Evolutionary conservation across 2,113 vertebrate species (phyloP).

Genomic region (Mustela nigripes): DNA sequence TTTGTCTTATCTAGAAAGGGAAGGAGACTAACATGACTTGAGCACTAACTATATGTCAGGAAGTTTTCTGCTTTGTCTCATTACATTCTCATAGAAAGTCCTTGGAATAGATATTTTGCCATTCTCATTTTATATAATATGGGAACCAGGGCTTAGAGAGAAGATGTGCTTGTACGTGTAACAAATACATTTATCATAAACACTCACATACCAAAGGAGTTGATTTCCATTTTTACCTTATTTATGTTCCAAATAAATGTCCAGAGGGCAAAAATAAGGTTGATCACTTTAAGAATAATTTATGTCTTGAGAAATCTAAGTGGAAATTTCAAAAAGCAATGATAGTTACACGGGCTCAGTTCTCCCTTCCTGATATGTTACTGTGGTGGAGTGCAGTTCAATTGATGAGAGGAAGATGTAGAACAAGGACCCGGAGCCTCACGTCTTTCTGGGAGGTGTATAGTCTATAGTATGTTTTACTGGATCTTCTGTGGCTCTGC

Average conservation of each 20-base stretch:
- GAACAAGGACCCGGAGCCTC: neutral
- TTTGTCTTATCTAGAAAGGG: slow-evolving; percentile 9
- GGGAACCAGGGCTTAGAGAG: neutral
- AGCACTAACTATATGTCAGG: neutral
- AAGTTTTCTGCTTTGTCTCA: slow-evolving; percentile 20
- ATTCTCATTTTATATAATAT: neutral
- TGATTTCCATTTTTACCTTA: neutral
- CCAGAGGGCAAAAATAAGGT: neutral
- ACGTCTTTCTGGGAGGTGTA: neutral
- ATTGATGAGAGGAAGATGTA: neutral
- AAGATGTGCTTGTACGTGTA: neutral
- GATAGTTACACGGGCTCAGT: neutral
- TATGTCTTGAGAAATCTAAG: neutral
- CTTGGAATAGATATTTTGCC: neutral
- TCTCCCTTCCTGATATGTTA: neutral
- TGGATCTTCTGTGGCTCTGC: neutral
- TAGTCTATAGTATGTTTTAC: neutral
- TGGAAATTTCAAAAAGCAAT: neutral
- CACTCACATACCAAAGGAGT: neutral
- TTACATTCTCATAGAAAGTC: neutral
- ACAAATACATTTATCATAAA: neutral
- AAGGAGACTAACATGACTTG: neutral
- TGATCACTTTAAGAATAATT: neutral
- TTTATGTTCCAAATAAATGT: neutral
- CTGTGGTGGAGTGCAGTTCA: neutral